Percentiles rank a stretch among this genome's conserved stretches.
Evolutionary conservation across 2,113 vertebrate species (phyloP).

Genomic region (Podarcis raffonei): DNA sequence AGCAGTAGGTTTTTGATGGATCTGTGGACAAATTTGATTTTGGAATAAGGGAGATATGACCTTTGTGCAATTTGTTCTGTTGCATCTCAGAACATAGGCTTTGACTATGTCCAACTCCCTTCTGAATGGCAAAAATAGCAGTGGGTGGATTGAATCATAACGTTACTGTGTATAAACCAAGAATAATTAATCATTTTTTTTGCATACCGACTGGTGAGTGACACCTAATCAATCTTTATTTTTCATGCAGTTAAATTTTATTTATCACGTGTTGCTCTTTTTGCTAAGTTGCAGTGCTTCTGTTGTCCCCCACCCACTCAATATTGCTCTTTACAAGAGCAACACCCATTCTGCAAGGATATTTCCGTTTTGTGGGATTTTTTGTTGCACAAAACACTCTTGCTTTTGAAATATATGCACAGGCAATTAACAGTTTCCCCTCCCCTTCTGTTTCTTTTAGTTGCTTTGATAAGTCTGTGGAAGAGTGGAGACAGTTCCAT

Average conservation of each 20-base stretch:
- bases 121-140: background rate
- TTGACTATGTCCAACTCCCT: background rate
- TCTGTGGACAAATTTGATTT: background rate
- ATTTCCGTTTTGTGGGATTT: background rate
- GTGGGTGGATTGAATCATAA: background rate
- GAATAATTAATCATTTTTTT: conserved; percentile 49
- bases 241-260: conserved; percentile 36
- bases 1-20: background rate
- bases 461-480: conserved; percentile 83
- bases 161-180: background rate
- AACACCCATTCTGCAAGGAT: background rate
- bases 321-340: background rate
- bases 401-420: background rate
- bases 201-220: background rate
- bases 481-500: conserved; percentile 92
- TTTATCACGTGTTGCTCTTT: conserved; percentile 29
- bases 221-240: conserved; percentile 54
- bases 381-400: background rate
- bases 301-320: background rate
- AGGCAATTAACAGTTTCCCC: background rate
- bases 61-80: background rate
- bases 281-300: conserved; percentile 19
- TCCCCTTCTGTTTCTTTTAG: conserved; percentile 66
- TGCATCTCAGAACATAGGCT: background rate
- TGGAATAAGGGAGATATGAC: background rate